Percentiles rank a stretch among this genome's conserved stretches.
These are phyloP conservation scores for Balaeniceps rex DNA, from an alignment of 2,113 vertebrate genomes.

Conservation along the genomic window DNA sequence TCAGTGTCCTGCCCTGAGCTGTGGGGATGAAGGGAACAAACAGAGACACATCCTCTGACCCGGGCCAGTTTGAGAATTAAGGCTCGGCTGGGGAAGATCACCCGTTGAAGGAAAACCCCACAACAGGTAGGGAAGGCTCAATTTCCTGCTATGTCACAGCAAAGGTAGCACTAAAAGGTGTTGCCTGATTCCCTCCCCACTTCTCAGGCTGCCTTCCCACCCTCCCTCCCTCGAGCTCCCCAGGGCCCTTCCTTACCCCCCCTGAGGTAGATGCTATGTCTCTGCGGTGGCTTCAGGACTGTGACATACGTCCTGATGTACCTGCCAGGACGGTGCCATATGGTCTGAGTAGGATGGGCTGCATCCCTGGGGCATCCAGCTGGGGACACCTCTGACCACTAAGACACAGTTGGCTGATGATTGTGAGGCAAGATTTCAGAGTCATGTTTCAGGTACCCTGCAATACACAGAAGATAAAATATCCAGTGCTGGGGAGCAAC, in stretches of 20 bases:
- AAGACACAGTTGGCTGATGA: background rate
- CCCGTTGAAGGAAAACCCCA: background rate
- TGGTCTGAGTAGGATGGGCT: background rate
- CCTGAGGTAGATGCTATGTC: background rate
- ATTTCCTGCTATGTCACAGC: background rate
- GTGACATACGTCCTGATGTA: background rate
- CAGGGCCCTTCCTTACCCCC: background rate
- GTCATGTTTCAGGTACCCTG: background rate
- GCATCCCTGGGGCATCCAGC: background rate
- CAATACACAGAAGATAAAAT: background rate
- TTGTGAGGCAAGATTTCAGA: background rate
- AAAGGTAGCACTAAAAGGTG: background rate
- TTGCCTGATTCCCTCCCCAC: background rate
- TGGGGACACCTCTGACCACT: background rate
- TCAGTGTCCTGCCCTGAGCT: background rate
- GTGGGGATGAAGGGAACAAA: background rate
- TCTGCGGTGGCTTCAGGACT: background rate
- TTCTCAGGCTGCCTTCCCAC: background rate
- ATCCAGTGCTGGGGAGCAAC: background rate
- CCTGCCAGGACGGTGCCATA: background rate
- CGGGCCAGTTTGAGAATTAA: background rate
- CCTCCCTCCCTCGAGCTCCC: background rate
- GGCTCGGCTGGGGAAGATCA: background rate
- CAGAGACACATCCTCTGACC: background rate
- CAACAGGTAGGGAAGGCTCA: background rate